phyloP scores from a whole-genome alignment of 2,797 vertebrate species.

The Sebastes oblongus region DNA sequence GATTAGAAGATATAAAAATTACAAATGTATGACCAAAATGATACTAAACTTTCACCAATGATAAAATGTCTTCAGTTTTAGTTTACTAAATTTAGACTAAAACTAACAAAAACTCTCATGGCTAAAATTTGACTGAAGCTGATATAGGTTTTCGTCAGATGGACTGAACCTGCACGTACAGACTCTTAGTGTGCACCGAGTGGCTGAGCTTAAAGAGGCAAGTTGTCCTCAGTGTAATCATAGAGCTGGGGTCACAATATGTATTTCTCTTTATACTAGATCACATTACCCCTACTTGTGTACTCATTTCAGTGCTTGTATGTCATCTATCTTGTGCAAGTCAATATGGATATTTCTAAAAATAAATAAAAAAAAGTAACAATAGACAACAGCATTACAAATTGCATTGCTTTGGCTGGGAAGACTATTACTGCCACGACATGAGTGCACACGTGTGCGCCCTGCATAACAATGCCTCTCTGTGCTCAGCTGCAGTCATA shows the following conservation, averaged over 20 bases:
- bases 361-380: not conserved
- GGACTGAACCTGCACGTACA: not conserved
- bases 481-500: constrained; percentile 9
- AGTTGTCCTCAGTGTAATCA: not conserved
- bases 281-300: not conserved
- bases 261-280: not conserved
- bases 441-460: not conserved
- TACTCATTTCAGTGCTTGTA: not conserved
- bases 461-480: constrained; percentile 22
- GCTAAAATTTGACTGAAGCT: not conserved
- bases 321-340: not conserved
- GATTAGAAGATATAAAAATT: not conserved
- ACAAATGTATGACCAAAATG: not conserved
- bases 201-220: not conserved
- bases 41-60: not conserved
- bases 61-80: not conserved
- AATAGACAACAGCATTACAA: not conserved
- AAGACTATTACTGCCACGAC: not conserved
- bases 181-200: not conserved
- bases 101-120: not conserved
- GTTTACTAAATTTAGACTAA: not conserved
- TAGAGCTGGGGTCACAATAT: not conserved
- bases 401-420: not conserved
- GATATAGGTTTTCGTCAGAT: not conserved
- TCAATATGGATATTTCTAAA: not conserved